Base-by-base conservation (phyloP, 2,888 invertebrate genomes). In the Microctonus hyperodae region DNA sequence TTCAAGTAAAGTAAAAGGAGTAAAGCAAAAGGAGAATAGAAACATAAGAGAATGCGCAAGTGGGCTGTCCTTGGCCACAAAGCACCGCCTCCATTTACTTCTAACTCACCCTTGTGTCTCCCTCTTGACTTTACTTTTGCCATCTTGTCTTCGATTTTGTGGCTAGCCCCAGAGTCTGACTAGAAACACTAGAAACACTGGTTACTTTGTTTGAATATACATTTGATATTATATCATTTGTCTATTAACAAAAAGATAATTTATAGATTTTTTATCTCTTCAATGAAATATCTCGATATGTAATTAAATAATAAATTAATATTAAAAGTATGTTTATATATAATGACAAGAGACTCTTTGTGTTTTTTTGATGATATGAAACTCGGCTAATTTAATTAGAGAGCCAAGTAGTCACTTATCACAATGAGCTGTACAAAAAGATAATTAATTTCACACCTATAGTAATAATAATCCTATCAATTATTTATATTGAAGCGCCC, bases 41-140 rank as follows among this genome's bases (percentile, higher is more conserved):
- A 16, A 7, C 44, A 75, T 70, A 79, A 78, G 78, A 78, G 78
- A 77, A 79, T 78, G 78, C 80, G 79, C 79, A 67, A 73, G 79
- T 79, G 80, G 82, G 82, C 77, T 74, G 83, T 80, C 58, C 78
- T 80, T 76, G 74, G 76, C 76, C 76, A 65, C 80, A 80, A 56
- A 62, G 80, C 76, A 75, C 81, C 83, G 82, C 82, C 83, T 79
- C 78, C 75, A 73, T 48, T 66, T 61, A 58, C 58, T 31, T 33
- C 51, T 44, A 59, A 28, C 37, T 55, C 75, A 73, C 76, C 76
- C 73, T 33, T 28, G 28, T 55, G 13, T 74, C 78, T 71, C 76
- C 77, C 79, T 79, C 78, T 72, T 75, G 76, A 79, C 78, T 81
- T 55, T 81, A 81, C 81, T 82, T 81, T 81, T 80, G 82, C 80